These are phyloP conservation scores for Pachydiplax longipennis DNA, from an alignment of 2,888 invertebrate species.

Conservation along the genomic window DNA sequence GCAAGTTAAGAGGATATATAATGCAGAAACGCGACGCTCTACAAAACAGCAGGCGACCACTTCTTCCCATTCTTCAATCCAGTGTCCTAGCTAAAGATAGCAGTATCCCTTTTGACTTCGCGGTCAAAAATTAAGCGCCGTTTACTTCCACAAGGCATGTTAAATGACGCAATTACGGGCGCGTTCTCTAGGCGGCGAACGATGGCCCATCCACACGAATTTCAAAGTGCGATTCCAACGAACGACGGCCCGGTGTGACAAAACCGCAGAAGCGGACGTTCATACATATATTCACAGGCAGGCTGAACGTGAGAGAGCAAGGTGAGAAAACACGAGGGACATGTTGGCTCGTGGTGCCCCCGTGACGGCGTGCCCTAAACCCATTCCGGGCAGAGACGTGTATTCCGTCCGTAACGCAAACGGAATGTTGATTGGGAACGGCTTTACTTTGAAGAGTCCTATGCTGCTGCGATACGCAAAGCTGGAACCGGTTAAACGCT, in stretches of 20 bases:
- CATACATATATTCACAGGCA: not conserved
- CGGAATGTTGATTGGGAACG: not conserved
- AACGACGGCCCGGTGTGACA: not conserved
- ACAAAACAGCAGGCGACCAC: too few relatives aligned
- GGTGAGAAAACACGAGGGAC: not conserved
- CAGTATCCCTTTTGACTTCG: too few relatives aligned
- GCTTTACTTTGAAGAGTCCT: not conserved
- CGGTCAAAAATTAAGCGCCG: not conserved
- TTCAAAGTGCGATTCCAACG: not conserved
- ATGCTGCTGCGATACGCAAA: not conserved
- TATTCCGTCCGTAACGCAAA: not conserved
- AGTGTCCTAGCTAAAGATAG: too few relatives aligned
- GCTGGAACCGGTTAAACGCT: not conserved
- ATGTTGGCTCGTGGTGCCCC: not conserved
- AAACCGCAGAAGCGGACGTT: not conserved
- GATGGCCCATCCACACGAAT: not conserved
- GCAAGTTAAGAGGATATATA: too few relatives aligned
- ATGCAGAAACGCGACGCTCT: too few relatives aligned
- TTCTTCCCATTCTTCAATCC: too few relatives aligned
- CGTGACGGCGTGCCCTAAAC: not conserved
- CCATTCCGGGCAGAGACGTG: not conserved
- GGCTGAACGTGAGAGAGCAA: not conserved
- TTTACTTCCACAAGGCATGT: not conserved
- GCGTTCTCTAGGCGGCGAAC: not conserved
- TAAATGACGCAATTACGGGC: not conserved